Conservation (phyloP, 2,797 vertebrate genomes). For the Darevskia nairensis region DNA sequence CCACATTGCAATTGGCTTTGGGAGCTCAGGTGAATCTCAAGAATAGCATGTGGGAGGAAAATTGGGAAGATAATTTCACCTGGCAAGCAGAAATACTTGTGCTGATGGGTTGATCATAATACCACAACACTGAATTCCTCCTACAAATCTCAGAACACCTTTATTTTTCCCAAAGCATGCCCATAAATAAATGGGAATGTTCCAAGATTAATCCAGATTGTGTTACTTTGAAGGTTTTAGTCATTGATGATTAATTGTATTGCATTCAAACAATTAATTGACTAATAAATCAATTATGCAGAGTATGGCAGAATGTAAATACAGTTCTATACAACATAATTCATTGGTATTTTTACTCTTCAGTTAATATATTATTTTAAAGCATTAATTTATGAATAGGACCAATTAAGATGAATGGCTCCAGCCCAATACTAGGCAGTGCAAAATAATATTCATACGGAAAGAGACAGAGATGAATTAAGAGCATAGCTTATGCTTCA, state of each 20-base stretch:
- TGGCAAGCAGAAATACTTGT: no score
- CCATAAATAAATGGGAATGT: constrained; percentile 7
- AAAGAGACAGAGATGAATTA: constrained; percentile 31
- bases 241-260: constrained; percentile 28
- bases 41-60: no score
- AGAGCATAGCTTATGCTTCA: constrained; percentile 23
- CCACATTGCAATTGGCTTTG: no score
- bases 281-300: constrained; percentile 36
- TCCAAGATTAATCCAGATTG: constrained; percentile 26
- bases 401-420: constrained; percentile 34
- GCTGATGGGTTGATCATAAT: no score
- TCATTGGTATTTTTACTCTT: constrained; percentile 35
- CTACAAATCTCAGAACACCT: no score
- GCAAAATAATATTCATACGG: constrained; percentile 27
- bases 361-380: constrained; percentile 29
- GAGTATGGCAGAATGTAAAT: constrained; percentile 22
- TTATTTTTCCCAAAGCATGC: not conserved
- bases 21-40: no score
- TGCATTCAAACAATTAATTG: constrained; percentile 18
- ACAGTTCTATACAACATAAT: constrained; percentile 23
- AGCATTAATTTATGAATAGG: constrained; percentile 30
- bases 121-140: no score
- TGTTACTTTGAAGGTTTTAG: not conserved
- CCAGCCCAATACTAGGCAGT: not conserved
- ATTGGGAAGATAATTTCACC: no score